Base-by-base conservation (phyloP, 2,113 vertebrate genomes). In the Pachypanchax playfairii region DNA sequence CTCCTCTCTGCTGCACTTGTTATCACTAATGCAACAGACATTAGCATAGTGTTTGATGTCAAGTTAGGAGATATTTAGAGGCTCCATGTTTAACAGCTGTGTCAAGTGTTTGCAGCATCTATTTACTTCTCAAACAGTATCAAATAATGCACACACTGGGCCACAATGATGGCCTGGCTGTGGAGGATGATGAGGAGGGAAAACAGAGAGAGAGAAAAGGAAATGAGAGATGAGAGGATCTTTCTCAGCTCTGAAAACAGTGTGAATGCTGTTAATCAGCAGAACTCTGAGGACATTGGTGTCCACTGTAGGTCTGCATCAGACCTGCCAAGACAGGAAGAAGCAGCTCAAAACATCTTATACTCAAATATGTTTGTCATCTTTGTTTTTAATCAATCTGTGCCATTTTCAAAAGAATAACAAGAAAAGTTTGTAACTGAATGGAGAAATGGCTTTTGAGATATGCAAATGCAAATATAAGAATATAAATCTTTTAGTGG, bases 31-130 rank as follows among this genome's bases (percentile, higher is more conserved):
- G 87, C 84, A 88, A 61, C 87, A 78, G 71, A 82, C 80, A 91
- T 92, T 92, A 90, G 85, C 90, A 91, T 90, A 90, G 78, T 43
- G 84, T 91, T 92, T 92, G 88, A 92, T 92, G 89, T 92, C 24
- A 74, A 84, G 90, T 92, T 91, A 87, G 82, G 85, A 90, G 85
- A 89, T 84, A 80, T 91, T 92, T 88, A 88, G 76, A 84, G 56
- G 75, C 85, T 87, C 88, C 78, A 66, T 81, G 88, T 87, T 88
- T 87, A 88, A 90, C 90, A 89, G 86, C 84, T 88, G 87, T 91
- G 90, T 92, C 90, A 88, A 92, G 88, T 89, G 87, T 90, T 88
- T 84, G 75, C 76, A 3, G 51, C 58, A 65, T 90, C 86, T 89
- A 88, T 91, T 91, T 91, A 91, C 88, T 89, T 88, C 83, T 86